A percentile compares a stretch with the other conserved stretches of the same genome.
Evolutionary conservation across 2,113 vertebrate species (phyloP).

Genomic region (Microcebus murinus): DNA sequence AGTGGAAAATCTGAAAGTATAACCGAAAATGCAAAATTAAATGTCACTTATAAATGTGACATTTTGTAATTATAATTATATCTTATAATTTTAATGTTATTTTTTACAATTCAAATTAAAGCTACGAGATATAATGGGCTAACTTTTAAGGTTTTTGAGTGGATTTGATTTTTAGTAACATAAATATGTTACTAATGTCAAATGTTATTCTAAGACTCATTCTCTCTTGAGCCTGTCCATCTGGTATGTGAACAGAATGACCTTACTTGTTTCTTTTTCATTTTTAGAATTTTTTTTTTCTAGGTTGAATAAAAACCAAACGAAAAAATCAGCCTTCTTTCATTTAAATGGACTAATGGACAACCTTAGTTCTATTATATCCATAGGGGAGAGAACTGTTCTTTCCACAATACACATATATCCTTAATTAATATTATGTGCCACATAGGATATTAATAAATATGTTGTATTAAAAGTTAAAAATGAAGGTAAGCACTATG

Average conservation of each 20-base stretch:
- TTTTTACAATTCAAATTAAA: slow-evolving; percentile 51
- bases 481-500: slow-evolving; percentile 23
- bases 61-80: background rate
- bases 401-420: background rate
- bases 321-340: background rate
- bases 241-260: slow-evolving; percentile 41
- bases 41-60: background rate
- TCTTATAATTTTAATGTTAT: slow-evolving; percentile 33
- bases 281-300: background rate
- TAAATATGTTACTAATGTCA: slow-evolving; percentile 31
- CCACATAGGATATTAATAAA: background rate
- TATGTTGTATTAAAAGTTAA: slow-evolving; percentile 1
- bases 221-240: slow-evolving; percentile 18
- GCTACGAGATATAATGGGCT: background rate
- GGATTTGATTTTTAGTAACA: background rate
- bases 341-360: background rate
- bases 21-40: slow-evolving; percentile 33
- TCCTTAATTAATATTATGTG: background rate
- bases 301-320: background rate
- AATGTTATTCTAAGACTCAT: background rate
- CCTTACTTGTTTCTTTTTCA: slow-evolving; percentile 52
- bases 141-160: background rate
- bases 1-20: background rate
- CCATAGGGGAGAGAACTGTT: background rate
- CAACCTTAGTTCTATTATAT: background rate